These are phyloP conservation scores for Tanytarsus gracilentus DNA, from an alignment of 2,888 invertebrate genomes.

Conservation along the genomic window DNA sequence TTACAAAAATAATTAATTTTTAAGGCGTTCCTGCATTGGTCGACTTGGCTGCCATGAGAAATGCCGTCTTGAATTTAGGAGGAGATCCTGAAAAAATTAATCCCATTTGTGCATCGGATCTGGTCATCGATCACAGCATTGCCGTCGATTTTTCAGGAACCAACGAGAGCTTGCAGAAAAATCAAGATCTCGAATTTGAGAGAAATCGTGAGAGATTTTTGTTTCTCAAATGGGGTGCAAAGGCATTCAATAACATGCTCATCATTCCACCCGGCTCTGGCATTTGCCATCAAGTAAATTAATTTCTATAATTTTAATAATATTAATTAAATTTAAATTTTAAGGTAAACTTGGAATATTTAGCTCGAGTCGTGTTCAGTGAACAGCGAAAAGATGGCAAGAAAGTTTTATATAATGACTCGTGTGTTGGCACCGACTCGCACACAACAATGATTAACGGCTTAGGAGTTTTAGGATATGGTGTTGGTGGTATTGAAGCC, in stretches of 20 bases:
- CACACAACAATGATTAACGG: slow-evolving; percentile 99
- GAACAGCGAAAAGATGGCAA: slow-evolving; percentile 39
- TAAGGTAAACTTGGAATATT: slow-evolving; percentile 94
- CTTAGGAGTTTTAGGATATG: slow-evolving; percentile 75
- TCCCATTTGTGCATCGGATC: slow-evolving; percentile 92
- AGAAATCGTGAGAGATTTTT: slow-evolving; percentile 92
- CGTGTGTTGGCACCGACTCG: slow-evolving; percentile 94
- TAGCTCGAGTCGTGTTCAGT: slow-evolving; percentile 83
- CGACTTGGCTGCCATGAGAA: slow-evolving; percentile 97
- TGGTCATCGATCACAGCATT: slow-evolving; percentile 97
- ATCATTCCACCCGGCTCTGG: slow-evolving; percentile 99
- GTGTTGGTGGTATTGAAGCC: slow-evolving; percentile 89
- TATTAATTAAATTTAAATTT: no score
- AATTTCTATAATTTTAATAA: no score
- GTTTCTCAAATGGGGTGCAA: slow-evolving; percentile 98
- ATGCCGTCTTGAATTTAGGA: slow-evolving; percentile 77
- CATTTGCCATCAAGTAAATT: no score
- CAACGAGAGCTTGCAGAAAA: slow-evolving; percentile 80
- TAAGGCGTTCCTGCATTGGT: slow-evolving; percentile 95
- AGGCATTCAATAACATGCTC: slow-evolving; percentile 89
- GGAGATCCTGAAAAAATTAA: slow-evolving; percentile 91
- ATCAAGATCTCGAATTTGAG: slow-evolving; percentile 90
- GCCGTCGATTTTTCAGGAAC: slow-evolving; percentile 86
- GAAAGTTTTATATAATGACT: slow-evolving; percentile 70
- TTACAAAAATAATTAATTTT: no score